Evolutionary conservation across 2,888 invertebrate species (phyloP).

Genomic region (Aricia artaxerxes): DNA sequence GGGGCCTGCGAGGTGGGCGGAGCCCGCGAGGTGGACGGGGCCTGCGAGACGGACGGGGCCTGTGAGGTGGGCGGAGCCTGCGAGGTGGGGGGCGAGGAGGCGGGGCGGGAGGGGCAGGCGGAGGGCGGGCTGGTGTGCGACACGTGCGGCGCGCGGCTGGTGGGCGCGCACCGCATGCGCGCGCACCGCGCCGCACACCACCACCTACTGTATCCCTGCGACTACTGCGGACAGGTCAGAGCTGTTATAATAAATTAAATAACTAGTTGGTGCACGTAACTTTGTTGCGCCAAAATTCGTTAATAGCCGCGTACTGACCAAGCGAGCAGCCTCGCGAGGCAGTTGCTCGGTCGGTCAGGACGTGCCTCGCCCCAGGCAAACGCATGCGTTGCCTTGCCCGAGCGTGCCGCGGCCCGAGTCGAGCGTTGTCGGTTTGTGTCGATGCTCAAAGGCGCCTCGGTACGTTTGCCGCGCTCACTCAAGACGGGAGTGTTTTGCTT

Average conservation of each 20-base stretch:
- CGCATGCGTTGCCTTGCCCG: no score
- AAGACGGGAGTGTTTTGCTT: no score
- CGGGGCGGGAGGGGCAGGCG: conserved; percentile 32
- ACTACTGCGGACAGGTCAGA: conserved; percentile 62
- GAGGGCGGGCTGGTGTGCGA: conserved; percentile 62
- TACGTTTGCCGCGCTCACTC: no score
- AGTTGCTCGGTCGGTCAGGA: no score
- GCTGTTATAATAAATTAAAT: neutral
- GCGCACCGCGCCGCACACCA: conserved; percentile 60
- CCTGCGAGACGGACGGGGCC: neutral
- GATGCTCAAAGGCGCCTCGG: no score
- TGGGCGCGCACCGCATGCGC: conserved; percentile 54
- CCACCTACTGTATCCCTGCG: conserved; percentile 58
- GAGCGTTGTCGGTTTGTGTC: no score
- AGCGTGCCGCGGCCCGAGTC: no score
- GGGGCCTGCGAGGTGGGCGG: conserved; percentile 39
- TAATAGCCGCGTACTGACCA: no score
- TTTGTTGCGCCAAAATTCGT: no score
- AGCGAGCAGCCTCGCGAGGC: no score
- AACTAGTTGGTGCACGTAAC: no score
- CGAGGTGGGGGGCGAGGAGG: conserved; percentile 42
- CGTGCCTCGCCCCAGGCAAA: no score
- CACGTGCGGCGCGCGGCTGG: conserved; percentile 61
- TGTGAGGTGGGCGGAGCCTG: conserved; percentile 45
- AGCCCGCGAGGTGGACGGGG: neutral